Percentiles rank a stretch among this genome's conserved stretches.
These are phyloP conservation scores for Alviniconcha strummeri DNA, from an alignment of 2,888 invertebrate species.

Conservation along the genomic window DNA sequence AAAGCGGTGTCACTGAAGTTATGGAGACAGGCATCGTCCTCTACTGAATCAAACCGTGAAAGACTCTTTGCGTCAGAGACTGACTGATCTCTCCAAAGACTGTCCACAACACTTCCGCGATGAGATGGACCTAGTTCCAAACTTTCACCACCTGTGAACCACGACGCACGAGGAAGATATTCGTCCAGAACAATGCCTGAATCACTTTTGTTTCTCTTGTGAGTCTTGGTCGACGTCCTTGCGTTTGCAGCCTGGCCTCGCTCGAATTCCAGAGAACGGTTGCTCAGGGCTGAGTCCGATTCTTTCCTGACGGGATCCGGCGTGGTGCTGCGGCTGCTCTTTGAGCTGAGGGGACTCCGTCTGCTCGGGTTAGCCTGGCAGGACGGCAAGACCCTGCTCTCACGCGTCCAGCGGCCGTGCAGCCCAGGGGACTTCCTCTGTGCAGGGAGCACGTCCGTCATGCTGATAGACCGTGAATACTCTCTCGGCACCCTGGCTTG, in stretches of 20 bases:
- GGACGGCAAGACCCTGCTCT: constrained; percentile 12
- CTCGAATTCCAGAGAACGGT: neutral
- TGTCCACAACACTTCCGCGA: neutral
- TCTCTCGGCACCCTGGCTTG: neutral
- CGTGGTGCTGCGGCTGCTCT: neutral
- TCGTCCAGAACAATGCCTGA: neutral
- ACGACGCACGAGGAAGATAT: neutral
- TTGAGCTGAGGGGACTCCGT: neutral
- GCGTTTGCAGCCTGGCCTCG: neutral
- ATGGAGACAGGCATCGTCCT: neutral
- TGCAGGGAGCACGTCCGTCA: neutral
- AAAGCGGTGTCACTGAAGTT: no score
- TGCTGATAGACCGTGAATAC: constrained; percentile 9
- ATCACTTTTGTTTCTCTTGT: constrained; percentile 19
- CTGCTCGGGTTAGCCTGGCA: neutral
- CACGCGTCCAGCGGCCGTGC: neutral
- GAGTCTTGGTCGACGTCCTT: neutral
- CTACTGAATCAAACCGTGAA: neutral
- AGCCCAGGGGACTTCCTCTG: neutral
- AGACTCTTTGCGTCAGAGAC: neutral
- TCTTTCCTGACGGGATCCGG: neutral
- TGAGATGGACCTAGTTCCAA: neutral
- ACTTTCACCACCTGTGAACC: neutral
- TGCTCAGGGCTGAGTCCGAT: neutral
- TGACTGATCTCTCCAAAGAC: neutral